phyloP scores from a whole-genome alignment of 1,140 invertebrate species.

The Bombus breviceps region DNA sequence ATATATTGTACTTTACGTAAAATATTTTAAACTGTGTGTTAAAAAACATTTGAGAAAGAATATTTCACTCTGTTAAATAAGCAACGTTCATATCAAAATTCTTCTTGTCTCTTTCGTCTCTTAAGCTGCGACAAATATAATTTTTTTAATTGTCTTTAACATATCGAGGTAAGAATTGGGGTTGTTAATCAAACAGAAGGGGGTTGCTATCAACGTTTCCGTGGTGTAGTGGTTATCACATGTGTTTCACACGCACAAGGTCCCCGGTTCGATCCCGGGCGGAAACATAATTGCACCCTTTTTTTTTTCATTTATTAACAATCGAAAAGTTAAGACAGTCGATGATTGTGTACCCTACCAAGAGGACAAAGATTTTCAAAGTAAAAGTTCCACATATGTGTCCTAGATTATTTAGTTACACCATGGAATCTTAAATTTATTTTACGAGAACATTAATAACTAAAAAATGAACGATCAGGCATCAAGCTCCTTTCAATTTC shows the following conservation, averaged over 20 bases:
- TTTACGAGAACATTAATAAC: background rate
- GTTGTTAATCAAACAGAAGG: background rate
- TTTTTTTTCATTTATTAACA: background rate
- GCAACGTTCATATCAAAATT: background rate
- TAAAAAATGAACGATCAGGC: too few species aligned
- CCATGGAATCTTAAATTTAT: background rate
- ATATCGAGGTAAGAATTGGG: background rate
- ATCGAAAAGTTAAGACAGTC: background rate
- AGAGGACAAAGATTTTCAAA: background rate
- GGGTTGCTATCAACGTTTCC: conserved; percentile 47
- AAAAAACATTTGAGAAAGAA: background rate
- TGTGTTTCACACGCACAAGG: conserved; percentile 69
- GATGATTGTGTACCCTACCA: background rate
- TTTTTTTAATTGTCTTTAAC: background rate
- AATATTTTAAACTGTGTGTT: background rate
- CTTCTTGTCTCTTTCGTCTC: background rate
- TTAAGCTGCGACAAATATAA: background rate
- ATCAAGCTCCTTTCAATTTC: background rate
- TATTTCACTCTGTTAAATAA: background rate
- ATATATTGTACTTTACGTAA: background rate
- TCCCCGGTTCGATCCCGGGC: conserved; percentile 69
- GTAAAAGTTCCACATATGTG: background rate
- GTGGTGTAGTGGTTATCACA: conserved; percentile 70
- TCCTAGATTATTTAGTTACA: background rate
- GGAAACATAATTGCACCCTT: conserved; percentile 57